Conservation (phyloP, 2,888 invertebrate genomes). For the Willowsia nigromaculata region DNA sequence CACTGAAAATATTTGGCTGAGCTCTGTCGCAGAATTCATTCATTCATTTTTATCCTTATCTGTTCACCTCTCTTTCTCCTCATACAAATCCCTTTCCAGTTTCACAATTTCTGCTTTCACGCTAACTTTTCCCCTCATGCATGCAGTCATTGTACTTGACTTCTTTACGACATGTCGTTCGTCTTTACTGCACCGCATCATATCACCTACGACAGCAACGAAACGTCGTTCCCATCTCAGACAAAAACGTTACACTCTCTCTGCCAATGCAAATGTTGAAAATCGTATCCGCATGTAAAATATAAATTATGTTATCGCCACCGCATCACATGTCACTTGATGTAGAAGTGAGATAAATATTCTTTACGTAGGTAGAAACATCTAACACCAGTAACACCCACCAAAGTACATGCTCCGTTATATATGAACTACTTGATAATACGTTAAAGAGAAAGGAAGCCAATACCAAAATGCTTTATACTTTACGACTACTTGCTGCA, state of each 20-base stretch:
- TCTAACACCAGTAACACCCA: not conserved
- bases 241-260: not conserved
- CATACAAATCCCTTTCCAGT: not conserved
- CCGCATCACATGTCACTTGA: slow-evolving; percentile 6
- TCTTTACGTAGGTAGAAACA: not conserved
- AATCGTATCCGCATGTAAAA: not conserved
- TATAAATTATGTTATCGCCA: slow-evolving; percentile 9
- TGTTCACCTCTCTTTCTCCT: not conserved
- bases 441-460: no score
- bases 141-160: not conserved
- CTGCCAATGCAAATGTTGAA: not conserved
- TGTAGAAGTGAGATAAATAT: not conserved
- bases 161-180: not conserved
- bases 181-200: not conserved
- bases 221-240: not conserved
- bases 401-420: not conserved
- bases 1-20: not conserved
- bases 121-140: not conserved
- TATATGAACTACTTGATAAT: no score
- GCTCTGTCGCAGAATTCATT: not conserved
- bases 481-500: not conserved
- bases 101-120: not conserved
- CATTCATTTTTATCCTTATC: slow-evolving; percentile 5
- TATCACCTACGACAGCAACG: not conserved
- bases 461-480: not conserved